A percentile compares a stretch with the other conserved stretches of the same genome.
These are phyloP conservation scores for Zygaena filipendulae DNA, from an alignment of 2,888 invertebrate species.

Conservation along the genomic window DNA sequence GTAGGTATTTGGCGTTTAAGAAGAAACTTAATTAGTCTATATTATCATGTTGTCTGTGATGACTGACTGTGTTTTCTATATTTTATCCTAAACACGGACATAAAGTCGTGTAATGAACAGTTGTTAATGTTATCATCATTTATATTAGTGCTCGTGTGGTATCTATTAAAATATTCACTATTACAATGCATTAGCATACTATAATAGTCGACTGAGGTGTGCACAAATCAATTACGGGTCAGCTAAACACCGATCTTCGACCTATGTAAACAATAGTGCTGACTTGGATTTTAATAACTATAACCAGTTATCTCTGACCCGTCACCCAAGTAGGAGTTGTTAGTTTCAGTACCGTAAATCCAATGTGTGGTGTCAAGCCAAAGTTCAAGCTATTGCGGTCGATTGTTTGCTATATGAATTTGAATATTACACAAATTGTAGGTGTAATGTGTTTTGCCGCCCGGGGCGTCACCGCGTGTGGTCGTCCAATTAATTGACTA, in stretches of 20 bases:
- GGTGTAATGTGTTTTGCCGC: conserved; percentile 22
- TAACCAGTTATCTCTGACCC: conserved; percentile 12
- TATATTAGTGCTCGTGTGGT: too few species aligned
- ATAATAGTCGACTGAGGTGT: conserved; percentile 27
- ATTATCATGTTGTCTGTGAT: too few species aligned
- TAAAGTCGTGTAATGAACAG: too few species aligned
- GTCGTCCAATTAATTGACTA: conserved; percentile 13
- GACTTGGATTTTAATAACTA: conserved; percentile 26
- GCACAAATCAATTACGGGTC: conserved; percentile 44
- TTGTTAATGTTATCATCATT: too few species aligned
- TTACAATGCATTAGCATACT: conserved; percentile 20
- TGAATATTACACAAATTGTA: conserved; percentile 14
- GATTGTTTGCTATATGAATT: not conserved
- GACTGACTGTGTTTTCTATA: too few species aligned
- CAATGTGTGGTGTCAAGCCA: conserved; percentile 4
- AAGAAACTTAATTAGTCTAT: too few species aligned
- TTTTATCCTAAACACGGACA: too few species aligned
- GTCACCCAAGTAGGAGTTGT: too few species aligned
- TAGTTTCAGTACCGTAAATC: too few species aligned
- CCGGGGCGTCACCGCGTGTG: conserved; percentile 23
- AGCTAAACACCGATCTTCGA: conserved; percentile 31
- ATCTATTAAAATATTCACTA: not conserved
- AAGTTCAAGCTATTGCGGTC: not conserved
- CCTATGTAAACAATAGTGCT: conserved; percentile 37
- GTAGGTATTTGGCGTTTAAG: too few species aligned